A percentile compares a stretch with the other conserved stretches of the same genome.
Evolutionary conservation across 1,140 invertebrate genomes (phyloP).

Genomic region (Myzus persicae): DNA sequence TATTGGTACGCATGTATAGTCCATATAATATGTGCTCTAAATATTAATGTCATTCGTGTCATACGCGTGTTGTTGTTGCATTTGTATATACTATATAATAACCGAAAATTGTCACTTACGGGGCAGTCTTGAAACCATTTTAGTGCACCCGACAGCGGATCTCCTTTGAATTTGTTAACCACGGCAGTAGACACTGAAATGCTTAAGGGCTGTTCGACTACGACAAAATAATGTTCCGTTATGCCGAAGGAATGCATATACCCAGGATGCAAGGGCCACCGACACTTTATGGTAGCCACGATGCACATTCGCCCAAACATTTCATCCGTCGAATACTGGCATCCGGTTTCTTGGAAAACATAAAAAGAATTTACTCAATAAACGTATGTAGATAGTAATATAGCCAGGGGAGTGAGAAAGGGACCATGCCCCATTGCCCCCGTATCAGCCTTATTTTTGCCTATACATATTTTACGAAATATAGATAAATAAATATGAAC

Average conservation of each 20-base stretch:
- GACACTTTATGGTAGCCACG: conserved; percentile 68
- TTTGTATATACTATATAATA: too few relatives aligned
- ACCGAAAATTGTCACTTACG: conserved; percentile 65
- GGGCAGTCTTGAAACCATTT: conserved; percentile 78
- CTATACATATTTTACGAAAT: too few relatives aligned
- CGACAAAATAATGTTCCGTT: conserved; percentile 83
- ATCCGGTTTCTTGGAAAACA: neutral
- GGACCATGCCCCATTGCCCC: too few relatives aligned
- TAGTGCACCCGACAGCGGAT: conserved; percentile 71
- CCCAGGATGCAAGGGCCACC: conserved; percentile 78
- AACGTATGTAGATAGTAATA: neutral
- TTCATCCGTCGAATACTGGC: neutral
- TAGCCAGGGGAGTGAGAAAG: too few relatives aligned
- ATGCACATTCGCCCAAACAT: conserved; percentile 49
- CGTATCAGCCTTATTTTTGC: too few relatives aligned
- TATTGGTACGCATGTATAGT: too few relatives aligned
- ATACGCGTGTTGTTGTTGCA: too few relatives aligned
- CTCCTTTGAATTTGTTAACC: conserved; percentile 69
- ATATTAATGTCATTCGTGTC: too few relatives aligned
- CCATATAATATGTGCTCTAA: too few relatives aligned
- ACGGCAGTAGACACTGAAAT: conserved; percentile 73
- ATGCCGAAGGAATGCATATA: conserved; percentile 92
- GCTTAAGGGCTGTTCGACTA: conserved; percentile 83
- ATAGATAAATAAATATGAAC: too few relatives aligned
- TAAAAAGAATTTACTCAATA: neutral